Base-by-base conservation (phyloP, 2,888 invertebrate genomes). In the Tuberolachnus salignus region DNA sequence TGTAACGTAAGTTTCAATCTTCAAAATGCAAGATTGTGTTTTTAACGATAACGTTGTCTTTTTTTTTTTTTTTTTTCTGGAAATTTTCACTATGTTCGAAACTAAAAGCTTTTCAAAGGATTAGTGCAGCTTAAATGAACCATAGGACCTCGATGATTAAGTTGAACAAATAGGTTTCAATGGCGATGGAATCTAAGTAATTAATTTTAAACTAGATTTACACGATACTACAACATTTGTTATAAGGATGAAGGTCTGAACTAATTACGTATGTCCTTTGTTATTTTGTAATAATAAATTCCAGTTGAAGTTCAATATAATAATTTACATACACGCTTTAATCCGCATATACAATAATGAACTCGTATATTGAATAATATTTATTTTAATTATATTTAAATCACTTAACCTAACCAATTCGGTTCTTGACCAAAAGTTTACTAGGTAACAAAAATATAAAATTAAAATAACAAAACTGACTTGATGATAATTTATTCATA, bases 141-240 rank as follows among this genome's bases (percentile, higher is more conserved):
- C 44, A 44, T 55, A 59, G 14, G n/a, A 59, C 3, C 6, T n/a
- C 13, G 13, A 46, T 46, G 46, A 71, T 70, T 44, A 59, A 59
- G 44, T 46, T 55, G 14, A 49, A 26, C 23, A 14, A 49, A 61
- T 46, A n/a, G n/a, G 21, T 59, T 23, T 13, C 4, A 3, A 72
- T 19, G 19, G 34, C 23, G 8, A 64, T 42, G 55, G 19, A 71
- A 26, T 59, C 19, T n/a, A n/a, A 57, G 70, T 26, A 46, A 59
- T 59, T 71, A 19, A n/a, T 26, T 59, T 59, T 14, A 4, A 71
- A 71, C n/a, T 71, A 71, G 13, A 23, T 46, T 13, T 57, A n/a
- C 44, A 23, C 2, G 10, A 8, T 4, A 14, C 11, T 69, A 26
- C 46, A 46, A 14, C 11, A 23, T 21, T 23, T 13, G 23, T 16